Percentiles rank a stretch among this genome's conserved stretches.
Conservation (phyloP, 2,797 vertebrate genomes). For the Acanthurus tractus region DNA sequence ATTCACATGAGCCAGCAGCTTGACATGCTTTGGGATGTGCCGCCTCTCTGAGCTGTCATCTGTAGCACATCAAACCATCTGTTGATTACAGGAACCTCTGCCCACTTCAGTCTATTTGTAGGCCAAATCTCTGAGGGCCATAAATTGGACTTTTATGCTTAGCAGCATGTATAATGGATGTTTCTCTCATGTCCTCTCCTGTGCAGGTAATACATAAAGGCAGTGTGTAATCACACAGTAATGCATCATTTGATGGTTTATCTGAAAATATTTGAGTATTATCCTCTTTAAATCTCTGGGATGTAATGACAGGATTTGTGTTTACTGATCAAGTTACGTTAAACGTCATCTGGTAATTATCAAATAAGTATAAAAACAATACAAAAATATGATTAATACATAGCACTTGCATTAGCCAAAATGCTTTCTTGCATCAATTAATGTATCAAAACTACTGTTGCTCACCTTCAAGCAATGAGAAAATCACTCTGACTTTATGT, state of each 20-base stretch:
- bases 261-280: not conserved
- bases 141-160: constrained; percentile 29
- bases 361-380: no score
- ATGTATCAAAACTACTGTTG: not conserved
- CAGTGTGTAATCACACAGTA: not conserved
- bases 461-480: not conserved
- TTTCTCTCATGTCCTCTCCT: constrained; percentile 14
- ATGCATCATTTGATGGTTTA: constrained; percentile 1
- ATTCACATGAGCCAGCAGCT: constrained; percentile 74
- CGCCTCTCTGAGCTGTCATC: constrained; percentile 84
- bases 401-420: no score
- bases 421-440: no score
- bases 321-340: not conserved
- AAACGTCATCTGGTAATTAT: not conserved
- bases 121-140: constrained; percentile 52
- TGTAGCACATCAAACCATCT: constrained; percentile 81
- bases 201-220: not conserved
- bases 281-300: not conserved
- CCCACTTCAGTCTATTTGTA: constrained; percentile 49
- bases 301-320: not conserved
- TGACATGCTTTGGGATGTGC: constrained; percentile 78
- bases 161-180: constrained; percentile 7
- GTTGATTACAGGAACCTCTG: constrained; percentile 69
- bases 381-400: no score
- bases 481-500: not conserved